Evolutionary conservation across 2,888 invertebrate genomes (phyloP).

Genomic region (Andrena minutula): DNA sequence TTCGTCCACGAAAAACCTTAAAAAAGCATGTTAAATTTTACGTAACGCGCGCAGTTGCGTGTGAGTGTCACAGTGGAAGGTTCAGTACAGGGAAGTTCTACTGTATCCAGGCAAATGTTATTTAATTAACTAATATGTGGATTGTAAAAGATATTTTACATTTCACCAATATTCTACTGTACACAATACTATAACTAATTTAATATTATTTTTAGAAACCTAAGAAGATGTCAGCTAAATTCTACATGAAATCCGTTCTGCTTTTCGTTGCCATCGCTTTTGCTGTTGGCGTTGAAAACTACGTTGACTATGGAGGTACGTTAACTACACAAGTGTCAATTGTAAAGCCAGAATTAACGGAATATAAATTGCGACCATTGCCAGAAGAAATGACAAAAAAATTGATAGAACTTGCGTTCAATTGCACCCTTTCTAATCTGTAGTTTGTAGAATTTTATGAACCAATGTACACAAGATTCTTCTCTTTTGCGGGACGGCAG

Average conservation of each 20-base stretch:
- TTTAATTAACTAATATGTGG: no score
- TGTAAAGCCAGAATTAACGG: not conserved
- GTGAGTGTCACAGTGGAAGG: no score
- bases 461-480: not conserved
- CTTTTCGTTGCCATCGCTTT: slow-evolving; percentile 69
- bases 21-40: not conserved
- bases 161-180: no score
- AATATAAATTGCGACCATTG: not conserved
- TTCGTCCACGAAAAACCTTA: slow-evolving; percentile 7
- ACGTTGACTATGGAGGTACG: slow-evolving; percentile 78
- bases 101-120: no score
- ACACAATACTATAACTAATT: not conserved
- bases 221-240: slow-evolving; percentile 68
- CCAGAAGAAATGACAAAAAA: not conserved
- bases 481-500: not conserved
- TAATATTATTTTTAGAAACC: slow-evolving; percentile 46
- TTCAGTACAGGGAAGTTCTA: no score
- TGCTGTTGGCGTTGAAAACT: slow-evolving; percentile 73
- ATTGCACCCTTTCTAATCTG: not conserved
- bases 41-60: no score
- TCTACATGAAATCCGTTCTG: slow-evolving; percentile 61
- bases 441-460: not conserved
- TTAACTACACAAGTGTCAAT: slow-evolving; percentile 7
- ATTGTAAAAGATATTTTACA: no score
- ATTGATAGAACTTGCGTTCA: not conserved